These are phyloP conservation scores for Drosophila orena DNA, from an alignment of 1,140 invertebrate genomes.

Conservation along the genomic window DNA sequence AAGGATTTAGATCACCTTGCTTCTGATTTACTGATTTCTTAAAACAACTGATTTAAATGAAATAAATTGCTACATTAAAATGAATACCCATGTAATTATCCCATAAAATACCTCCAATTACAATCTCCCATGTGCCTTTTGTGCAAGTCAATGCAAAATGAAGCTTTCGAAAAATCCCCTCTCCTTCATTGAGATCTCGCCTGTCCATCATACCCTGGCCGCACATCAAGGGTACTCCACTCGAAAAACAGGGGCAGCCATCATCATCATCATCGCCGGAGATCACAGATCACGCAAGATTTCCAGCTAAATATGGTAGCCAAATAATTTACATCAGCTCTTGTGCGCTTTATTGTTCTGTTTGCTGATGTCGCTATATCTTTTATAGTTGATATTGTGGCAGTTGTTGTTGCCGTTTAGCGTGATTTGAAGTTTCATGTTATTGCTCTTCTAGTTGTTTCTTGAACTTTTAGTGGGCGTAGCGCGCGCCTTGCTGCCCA, in stretches of 20 bases:
- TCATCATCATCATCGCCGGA: conserved; percentile 32
- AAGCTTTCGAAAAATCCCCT: conserved; percentile 29
- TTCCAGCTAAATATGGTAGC: conserved; percentile 81
- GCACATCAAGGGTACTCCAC: conserved; percentile 49
- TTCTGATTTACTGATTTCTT: too few relatives aligned
- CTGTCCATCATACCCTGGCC: conserved; percentile 31
- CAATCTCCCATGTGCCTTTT: neutral
- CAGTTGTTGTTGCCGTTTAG: conserved; percentile 57
- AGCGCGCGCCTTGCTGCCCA: conserved; percentile 64
- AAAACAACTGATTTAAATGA: too few relatives aligned
- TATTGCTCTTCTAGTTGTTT: conserved; percentile 64
- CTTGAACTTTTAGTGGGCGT: conserved; percentile 59
- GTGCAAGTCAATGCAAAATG: neutral
- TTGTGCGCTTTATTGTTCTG: conserved; percentile 68
- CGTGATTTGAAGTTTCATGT: conserved; percentile 78
- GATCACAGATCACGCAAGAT: conserved; percentile 65
- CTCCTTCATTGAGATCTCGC: conserved; percentile 17
- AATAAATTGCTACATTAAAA: too few relatives aligned
- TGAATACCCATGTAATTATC: neutral
- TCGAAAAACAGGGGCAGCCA: conserved; percentile 52
- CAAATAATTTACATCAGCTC: conserved; percentile 79
- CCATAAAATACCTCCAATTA: neutral
- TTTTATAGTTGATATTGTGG: conserved; percentile 28
- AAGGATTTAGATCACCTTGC: too few relatives aligned
- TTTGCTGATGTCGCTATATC: conserved; percentile 46